Base-by-base conservation (phyloP, 2,113 vertebrate genomes). In the Xenotilapia flavipinnis region DNA sequence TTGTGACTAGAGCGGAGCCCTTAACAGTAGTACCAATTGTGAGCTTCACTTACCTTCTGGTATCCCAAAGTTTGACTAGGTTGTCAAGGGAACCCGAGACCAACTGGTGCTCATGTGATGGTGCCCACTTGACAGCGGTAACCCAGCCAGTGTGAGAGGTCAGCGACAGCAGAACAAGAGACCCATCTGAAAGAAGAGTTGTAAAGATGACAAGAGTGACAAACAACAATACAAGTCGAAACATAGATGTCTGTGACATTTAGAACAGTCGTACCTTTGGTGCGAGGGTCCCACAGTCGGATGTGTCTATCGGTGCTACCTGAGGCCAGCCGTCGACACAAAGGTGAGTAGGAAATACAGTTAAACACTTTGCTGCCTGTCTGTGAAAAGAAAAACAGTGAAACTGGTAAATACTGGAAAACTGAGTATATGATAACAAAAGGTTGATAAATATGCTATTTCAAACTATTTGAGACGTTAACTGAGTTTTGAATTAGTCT, bases 141-240 rank as follows among this genome's bases (percentile, higher is more conserved):
- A 99, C 98, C 99, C 99, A 99, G 65, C 98, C 98, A 3, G 97
- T 98, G 91, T 99, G 99, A 17, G 99, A 99, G 6, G 99, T 99
- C 58, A 99, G 95, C 13, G 98, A 98, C 62, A 99, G 94, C 8
- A 96, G 96, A 85, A 99, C 98, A 95, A 99, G 95, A 54, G 98
- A 98, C 3, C 99, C 99, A 85, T 99, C 99, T 99, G 94, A 19
- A 23, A 36, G n/a, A 56, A 82, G 11, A 56, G 54, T 51, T 51
- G 45, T 77, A 49, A 49, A 49, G 14, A 49, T 28, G 10, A 12
- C 31, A 68, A 73, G 40, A 45, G 5, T 11, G 6, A 62, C 15
- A 77, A 47, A 77, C 70, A 36, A 23, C 26, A n/a, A 47, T 6
- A 33, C 26, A 51, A 28, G 40, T 31, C 28, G 4, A 13, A 2